These are phyloP conservation scores for Meloidogyne hapla DNA, from an alignment of 1,140 invertebrate species.

Conservation along the genomic window DNA sequence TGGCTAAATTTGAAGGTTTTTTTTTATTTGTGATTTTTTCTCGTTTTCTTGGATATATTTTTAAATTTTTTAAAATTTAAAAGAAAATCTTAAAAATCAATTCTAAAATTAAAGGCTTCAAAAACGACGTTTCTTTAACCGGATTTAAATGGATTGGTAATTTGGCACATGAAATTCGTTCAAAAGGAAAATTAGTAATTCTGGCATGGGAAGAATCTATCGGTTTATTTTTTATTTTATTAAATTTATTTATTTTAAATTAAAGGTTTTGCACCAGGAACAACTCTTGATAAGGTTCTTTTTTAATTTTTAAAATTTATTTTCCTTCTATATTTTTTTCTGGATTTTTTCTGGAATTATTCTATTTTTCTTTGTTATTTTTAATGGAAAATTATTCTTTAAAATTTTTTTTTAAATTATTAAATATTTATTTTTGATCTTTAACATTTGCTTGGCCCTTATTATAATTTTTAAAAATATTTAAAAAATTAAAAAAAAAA, in stretches of 20 bases:
- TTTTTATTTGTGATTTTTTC: too few species aligned
- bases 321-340: too few species aligned
- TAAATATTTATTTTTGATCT: too few species aligned
- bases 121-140: conserved; percentile 83
- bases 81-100: neutral
- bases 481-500: neutral
- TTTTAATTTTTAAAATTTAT: too few species aligned
- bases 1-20: conserved; percentile 79
- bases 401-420: too few species aligned
- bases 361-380: too few species aligned
- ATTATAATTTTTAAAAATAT: too few species aligned
- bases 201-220: conserved; percentile 87
- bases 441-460: too few species aligned
- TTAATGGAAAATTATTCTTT: too few species aligned
- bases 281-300: conserved; percentile 80
- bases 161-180: conserved; percentile 74
- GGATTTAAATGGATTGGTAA: conserved; percentile 99
- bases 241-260: neutral
- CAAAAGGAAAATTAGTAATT: conserved; percentile 70
- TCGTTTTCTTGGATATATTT: too few species aligned
- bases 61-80: conserved; percentile 63
- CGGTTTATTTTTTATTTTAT: conserved; percentile 52
- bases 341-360: neutral
- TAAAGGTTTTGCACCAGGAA: conserved; percentile 80
- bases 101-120: conserved; percentile 50